These are phyloP conservation scores for Leptinotarsa lineolata DNA, from an alignment of 1,140 invertebrate genomes.

Conservation along the genomic window DNA sequence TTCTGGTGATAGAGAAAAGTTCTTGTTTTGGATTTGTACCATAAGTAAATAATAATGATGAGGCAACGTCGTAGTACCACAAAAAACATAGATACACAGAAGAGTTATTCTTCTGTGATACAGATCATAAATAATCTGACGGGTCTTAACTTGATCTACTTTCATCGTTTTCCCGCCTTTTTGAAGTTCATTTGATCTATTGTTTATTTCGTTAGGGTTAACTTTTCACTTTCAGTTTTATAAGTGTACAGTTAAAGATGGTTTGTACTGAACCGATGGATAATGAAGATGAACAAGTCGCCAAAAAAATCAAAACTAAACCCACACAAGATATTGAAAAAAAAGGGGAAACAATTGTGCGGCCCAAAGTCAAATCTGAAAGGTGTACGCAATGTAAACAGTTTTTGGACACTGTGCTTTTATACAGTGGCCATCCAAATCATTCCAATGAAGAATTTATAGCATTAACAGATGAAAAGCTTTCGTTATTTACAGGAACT, in stretches of 20 bases:
- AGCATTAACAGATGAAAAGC: conserved; percentile 74
- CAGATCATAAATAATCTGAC: too few relatives aligned
- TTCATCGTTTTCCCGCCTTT: too few relatives aligned
- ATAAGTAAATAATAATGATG: too few relatives aligned
- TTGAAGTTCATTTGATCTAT: too few relatives aligned
- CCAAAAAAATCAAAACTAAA: conserved; percentile 11
- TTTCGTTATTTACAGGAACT: conserved; percentile 72
- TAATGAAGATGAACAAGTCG: neutral
- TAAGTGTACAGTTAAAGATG: neutral
- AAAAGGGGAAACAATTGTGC: neutral
- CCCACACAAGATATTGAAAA: neutral
- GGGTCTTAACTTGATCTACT: too few relatives aligned
- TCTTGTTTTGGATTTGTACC: too few relatives aligned
- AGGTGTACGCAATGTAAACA: conserved; percentile 66
- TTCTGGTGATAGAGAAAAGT: too few relatives aligned
- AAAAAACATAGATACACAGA: too few relatives aligned
- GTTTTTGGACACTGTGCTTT: conserved; percentile 66
- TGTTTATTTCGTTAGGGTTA: too few relatives aligned
- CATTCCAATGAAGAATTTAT: conserved; percentile 77
- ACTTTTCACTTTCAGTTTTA: too few relatives aligned
- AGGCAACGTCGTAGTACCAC: too few relatives aligned
- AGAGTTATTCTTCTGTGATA: too few relatives aligned
- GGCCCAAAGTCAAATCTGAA: conserved; percentile 21
- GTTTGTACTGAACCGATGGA: conserved; percentile 10
- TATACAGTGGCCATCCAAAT: conserved; percentile 76